These are phyloP conservation scores for Cyanoramphus novaezelandiae DNA, from an alignment of 2,113 vertebrate genomes.

Conservation along the genomic window DNA sequence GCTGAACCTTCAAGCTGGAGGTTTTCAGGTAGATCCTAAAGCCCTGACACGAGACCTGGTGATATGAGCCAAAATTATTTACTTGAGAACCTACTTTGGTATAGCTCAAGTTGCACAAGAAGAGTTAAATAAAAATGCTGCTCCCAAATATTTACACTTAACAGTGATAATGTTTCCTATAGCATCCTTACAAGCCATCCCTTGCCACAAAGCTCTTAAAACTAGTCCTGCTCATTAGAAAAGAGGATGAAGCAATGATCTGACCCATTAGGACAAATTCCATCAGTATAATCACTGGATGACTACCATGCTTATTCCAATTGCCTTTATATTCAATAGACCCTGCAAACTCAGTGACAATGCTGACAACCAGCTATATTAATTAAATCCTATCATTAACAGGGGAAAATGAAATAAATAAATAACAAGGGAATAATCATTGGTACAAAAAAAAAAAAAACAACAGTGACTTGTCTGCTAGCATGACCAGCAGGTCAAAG, in stretches of 20 bases:
- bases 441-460: neutral
- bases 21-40: neutral
- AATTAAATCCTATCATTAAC: neutral
- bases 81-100: neutral
- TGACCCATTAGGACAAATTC: neutral
- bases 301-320: neutral
- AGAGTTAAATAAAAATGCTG: neutral
- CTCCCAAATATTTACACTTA: neutral
- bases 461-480: neutral
- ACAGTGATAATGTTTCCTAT: neutral
- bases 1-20: neutral
- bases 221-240: neutral
- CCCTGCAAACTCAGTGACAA: neutral
- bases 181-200: neutral
- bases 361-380: neutral
- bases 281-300: neutral
- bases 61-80: neutral
- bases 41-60: neutral
- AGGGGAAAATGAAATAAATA: neutral
- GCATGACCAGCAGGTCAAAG: neutral
- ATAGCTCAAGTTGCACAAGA: neutral
- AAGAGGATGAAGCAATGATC: neutral
- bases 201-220: neutral
- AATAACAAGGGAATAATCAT: neutral
- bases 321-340: neutral